These are phyloP conservation scores for Vanacampus margaritifer DNA, from an alignment of 2,113 vertebrate species.

Conservation along the genomic window DNA sequence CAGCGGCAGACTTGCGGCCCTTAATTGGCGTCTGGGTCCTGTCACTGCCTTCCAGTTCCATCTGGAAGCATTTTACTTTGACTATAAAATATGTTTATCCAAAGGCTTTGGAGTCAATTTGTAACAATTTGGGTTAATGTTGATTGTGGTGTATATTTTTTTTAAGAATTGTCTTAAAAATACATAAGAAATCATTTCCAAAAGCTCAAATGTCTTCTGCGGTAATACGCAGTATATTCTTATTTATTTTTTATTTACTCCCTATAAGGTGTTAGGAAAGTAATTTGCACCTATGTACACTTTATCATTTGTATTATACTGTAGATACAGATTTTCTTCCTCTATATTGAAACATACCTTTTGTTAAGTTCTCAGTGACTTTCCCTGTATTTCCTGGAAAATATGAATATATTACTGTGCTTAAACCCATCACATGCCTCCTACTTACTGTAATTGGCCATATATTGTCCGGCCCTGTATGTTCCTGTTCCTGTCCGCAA, in stretches of 20 bases:
- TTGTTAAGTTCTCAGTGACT: not conserved
- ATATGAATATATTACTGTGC: not conserved
- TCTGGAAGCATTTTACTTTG: slow-evolving; percentile 58
- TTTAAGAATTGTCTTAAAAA: not conserved
- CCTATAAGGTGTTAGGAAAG: too few relatives aligned
- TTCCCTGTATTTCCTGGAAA: not conserved
- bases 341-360: not conserved
- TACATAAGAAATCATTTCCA: not conserved
- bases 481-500: slow-evolving; percentile 26
- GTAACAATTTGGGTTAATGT: not conserved
- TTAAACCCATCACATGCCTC: not conserved
- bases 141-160: not conserved
- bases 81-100: slow-evolving; percentile 44
- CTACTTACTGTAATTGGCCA: not conserved
- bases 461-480: slow-evolving; percentile 1
- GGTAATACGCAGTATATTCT: not conserved
- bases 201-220: not conserved
- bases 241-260: too few relatives aligned
- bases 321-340: not conserved
- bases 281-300: too few relatives aligned
- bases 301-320: too few relatives aligned
- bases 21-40: slow-evolving; percentile 41
- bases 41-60: slow-evolving; percentile 43
- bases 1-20: slow-evolving; percentile 30
- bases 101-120: slow-evolving; percentile 18